phyloP scores from a whole-genome alignment of 2,888 invertebrate species.

The Podabrus alpinus region DNA sequence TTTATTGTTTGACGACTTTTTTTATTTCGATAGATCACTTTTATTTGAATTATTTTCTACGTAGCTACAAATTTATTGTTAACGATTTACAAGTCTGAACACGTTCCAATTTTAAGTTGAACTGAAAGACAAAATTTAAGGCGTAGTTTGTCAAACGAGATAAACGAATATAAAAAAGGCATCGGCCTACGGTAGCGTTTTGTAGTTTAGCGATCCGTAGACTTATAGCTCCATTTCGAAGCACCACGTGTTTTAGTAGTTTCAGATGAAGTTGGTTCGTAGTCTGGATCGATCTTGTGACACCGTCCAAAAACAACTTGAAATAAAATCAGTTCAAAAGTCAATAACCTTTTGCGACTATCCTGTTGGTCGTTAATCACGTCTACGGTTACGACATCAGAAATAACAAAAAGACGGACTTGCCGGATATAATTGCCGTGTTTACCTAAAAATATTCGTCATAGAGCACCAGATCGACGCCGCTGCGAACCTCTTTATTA shows the following conservation, averaged over 20 bases:
- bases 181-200: constrained; percentile 36
- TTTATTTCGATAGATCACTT: constrained; percentile 2
- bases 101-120: constrained; percentile 36
- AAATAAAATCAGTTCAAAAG: constrained; percentile 38
- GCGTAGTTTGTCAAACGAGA: constrained; percentile 27
- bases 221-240: constrained; percentile 22
- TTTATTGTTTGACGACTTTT: not conserved
- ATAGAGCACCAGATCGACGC: constrained; percentile 16
- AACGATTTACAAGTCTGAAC: constrained; percentile 36
- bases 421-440: constrained; percentile 19
- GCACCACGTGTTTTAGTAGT: constrained; percentile 24
- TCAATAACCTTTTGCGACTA: constrained; percentile 37
- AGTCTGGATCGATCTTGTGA: constrained; percentile 33
- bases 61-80: constrained; percentile 1
- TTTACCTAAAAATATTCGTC: constrained; percentile 20
- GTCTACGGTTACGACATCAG: constrained; percentile 20
- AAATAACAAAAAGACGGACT: constrained; percentile 21
- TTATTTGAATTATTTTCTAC: not conserved
- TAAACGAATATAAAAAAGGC: constrained; percentile 26
- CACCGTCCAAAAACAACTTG: constrained; percentile 33
- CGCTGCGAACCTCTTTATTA: constrained; percentile 14
- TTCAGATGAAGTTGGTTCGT: constrained; percentile 23
- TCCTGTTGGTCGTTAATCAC: constrained; percentile 24
- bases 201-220: constrained; percentile 33
- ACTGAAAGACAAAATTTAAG: constrained; percentile 33